Evolutionary conservation across 2,113 vertebrate species (phyloP), one percentile per base, ranked within the genome.

Genomic region (Leucoraja erinaceus): DNA sequence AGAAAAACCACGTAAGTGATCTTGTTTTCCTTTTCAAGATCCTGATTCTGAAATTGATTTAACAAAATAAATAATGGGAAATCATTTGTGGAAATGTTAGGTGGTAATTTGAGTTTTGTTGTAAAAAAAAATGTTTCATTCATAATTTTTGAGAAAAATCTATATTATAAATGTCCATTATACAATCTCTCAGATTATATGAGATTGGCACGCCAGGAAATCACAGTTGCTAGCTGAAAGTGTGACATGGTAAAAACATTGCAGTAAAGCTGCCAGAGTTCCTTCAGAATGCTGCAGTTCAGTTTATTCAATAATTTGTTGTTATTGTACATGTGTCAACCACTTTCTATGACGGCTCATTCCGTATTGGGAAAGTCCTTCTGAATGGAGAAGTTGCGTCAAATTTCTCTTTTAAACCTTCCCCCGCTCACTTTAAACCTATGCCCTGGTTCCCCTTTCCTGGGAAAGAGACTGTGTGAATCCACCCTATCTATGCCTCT

Each of bases 1-100:
- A 98, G 95, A 97, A 96, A 95, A 97, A 96, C 94, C 97, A 98
- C 88, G 98, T 99, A 94, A 96, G 97, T 97, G 93, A 72, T 91
- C 47, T 54, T 38, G 6, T 72, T 91, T 22, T 33, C 38, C 20
- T 38, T 38, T 54, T 72, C 11, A 25, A 91, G 90, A 33, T 91
- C 31, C 38, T 72, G 38, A 16, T 18, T 74, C 90, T 22, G 25
- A 25, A 91, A 88, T 88, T 72, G n/a, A 66, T 38, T 68, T 47
- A n/a, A n/a, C n/a, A n/a, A n/a, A n/a, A 1, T 47, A 47, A 90
- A 90, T 70, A 90, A 31, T 31, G 33, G 88, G 31, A 70, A 88
- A 90, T 59, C 88, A 33, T 33, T 66, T 90, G 66, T 47, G 20
- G 31, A 31, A 90, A 90, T 90, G n/a, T 90, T 22, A 16, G 14